Evolutionary conservation across 2,797 vertebrate genomes (phyloP), one percentile per base, ranked within the genome.

Genomic region (Psittacula derbiana): DNA sequence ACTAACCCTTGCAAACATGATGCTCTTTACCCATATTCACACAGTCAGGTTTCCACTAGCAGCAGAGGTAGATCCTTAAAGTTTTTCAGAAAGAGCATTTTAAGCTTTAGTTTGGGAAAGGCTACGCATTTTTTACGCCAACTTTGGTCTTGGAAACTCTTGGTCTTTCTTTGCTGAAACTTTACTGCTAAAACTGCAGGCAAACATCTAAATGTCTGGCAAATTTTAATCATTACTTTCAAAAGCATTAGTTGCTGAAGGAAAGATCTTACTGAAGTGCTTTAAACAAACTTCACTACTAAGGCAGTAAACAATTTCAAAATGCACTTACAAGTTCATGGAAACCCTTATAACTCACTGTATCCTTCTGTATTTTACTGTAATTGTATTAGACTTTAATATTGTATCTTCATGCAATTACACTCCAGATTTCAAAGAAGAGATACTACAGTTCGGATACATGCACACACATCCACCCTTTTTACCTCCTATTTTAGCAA

Each of bases 51-150:
- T 65, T 82, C 55, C 25, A 57, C 33, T 23, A 24, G 57, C 21
- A 30, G 18, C 60, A 44, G 6, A 80, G 14, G 8, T 4, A 46
- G 28, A 44, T 40, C 21, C 33, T 75, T 16, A 4, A 40, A 47
- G 19, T 4, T 84, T 47, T 67, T 31, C 31, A 72, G 58, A 50
- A 71, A 16, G 13, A 81, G 12, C 1, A 47, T 12, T 67, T 31
- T 49, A 11, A 20, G 67, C 44, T 46, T 23, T 23, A 19, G 58
- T 69, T 55, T 91, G 27, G 21, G 24, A 86, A 82, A 43, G n/a
- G 14, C 2, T 40, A 17, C 25, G 0, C 16, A 0, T 49, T 71
- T 50, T 64, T 40, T n/a, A 57, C 3, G 4, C 5, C 8, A 50
- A 8, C 28, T 66, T 71, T 38, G 30, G 24, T 61, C 66, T 61